Evolutionary conservation across 1,140 invertebrate genomes (phyloP).

Genomic region (Leptinotarsa lineolata): DNA sequence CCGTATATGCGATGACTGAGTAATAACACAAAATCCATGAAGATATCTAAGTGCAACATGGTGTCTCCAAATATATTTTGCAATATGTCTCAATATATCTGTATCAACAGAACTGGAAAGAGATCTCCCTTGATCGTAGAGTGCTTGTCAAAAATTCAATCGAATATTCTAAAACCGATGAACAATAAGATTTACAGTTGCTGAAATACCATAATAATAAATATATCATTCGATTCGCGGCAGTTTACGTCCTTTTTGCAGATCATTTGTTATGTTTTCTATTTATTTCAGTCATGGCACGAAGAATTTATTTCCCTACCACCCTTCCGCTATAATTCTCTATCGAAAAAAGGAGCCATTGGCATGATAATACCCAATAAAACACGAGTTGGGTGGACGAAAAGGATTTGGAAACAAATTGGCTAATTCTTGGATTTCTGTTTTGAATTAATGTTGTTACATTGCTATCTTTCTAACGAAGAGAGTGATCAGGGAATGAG

Average conservation of each 20-base stretch:
- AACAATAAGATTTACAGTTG: conserved; percentile 41
- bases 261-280: conserved; percentile 48
- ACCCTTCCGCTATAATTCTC: conserved; percentile 45
- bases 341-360: conserved; percentile 35
- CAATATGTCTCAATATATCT: no score
- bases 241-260: conserved; percentile 48
- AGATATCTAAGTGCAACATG: no score
- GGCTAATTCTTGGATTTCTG: conserved; percentile 41
- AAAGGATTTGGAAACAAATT: conserved; percentile 49
- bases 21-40: no score
- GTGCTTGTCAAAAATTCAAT: no score
- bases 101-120: no score
- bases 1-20: no score
- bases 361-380: conserved; percentile 46
- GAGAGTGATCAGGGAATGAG: neutral
- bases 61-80: no score
- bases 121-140: no score
- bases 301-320: conserved; percentile 39
- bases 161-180: conserved; percentile 20
- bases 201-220: conserved; percentile 45
- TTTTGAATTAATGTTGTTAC: conserved; percentile 43
- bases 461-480: conserved; percentile 37
- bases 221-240: conserved; percentile 48
- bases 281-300: conserved; percentile 26
- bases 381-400: conserved; percentile 37